These are phyloP conservation scores for Sciurus niger DNA, from an alignment of 2,113 vertebrate genomes.

Conservation along the genomic window DNA sequence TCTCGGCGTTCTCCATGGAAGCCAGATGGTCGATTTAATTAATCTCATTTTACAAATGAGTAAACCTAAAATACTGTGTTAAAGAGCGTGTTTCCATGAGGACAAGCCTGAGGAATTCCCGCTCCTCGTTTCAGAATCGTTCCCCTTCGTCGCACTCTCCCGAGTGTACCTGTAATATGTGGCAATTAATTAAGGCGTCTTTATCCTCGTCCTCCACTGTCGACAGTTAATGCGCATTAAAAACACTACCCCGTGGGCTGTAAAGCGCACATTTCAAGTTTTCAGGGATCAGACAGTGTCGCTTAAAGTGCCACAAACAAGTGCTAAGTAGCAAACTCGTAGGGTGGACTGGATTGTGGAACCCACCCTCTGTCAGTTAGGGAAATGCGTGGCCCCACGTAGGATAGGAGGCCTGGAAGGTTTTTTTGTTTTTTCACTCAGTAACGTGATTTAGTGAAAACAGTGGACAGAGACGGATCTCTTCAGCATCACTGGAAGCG, in stretches of 20 bases:
- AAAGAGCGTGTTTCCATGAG: neutral
- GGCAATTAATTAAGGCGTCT: neutral
- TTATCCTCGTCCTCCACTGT: neutral
- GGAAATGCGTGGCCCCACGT: no score
- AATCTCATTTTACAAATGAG: no score
- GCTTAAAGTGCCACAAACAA: no score
- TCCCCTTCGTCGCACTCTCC: neutral
- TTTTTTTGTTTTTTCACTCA: conserved; percentile 32
- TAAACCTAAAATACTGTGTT: neutral
- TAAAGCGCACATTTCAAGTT: no score
- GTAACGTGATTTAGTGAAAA: conserved; percentile 42
- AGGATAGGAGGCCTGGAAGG: neutral
- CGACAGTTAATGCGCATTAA: neutral
- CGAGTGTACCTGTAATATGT: neutral
- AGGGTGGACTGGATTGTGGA: no score
- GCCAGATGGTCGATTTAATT: no score
- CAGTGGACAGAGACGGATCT: neutral
- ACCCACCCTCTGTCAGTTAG: no score
- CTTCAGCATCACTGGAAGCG: neutral
- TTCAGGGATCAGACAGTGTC: no score
- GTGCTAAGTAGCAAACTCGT: no score
- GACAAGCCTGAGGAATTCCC: neutral
- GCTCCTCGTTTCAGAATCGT: neutral
- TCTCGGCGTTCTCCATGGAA: no score
- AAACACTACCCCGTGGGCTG: no score